Base-by-base conservation (phyloP, 2,113 vertebrate genomes). In the Drymodes brunneopygia region DNA sequence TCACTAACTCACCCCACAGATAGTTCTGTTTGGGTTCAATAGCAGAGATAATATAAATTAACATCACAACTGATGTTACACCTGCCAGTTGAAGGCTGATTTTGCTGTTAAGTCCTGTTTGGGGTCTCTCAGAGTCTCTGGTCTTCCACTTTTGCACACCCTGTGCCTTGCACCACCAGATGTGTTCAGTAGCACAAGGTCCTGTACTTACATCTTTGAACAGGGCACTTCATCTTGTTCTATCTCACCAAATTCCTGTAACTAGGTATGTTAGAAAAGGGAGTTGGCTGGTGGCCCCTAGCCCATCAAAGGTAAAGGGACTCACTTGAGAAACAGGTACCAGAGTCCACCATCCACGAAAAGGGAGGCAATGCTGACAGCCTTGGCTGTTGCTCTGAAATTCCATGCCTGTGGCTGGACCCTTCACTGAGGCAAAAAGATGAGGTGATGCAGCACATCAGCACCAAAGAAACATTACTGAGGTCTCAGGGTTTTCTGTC, bases 1-100 rank as follows among this genome's bases (percentile, higher is more conserved):
- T 42, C 53, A 47, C 33, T 58, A 31, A 21, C 25, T 69, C 31
- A 47, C 19, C 36, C 33, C 33, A 7, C 0, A 51, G 22, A 19
- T 11, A 62, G 56, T 44, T 66, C 70, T 58, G 9, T 31, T 50
- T 56, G 33, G 14, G 42, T 36, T 84, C 47, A 45, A 0, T 24
- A 60, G 23, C 4, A 1, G 54, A 51, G 36, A 14, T 44, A 44
- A 38, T 47, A 74, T 11, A 45, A 56, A 11, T 7, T 1, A 29
- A 29, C 5, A 0, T 54, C 54, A 33, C 0, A 0, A 21, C 5
- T 33, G 31, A 20, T 47, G 15, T 74, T 50, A 35, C 23, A 44
- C 3, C 60, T 75, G 22, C 58, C 45, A 53, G 15, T 3, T 12
- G 6, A 58, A 84, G 56, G 60, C 42, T 81, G 29, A 20, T 57